phyloP scores from a whole-genome alignment of 1,140 invertebrate species.

The Daktulosphaira vitifoliae region DNA sequence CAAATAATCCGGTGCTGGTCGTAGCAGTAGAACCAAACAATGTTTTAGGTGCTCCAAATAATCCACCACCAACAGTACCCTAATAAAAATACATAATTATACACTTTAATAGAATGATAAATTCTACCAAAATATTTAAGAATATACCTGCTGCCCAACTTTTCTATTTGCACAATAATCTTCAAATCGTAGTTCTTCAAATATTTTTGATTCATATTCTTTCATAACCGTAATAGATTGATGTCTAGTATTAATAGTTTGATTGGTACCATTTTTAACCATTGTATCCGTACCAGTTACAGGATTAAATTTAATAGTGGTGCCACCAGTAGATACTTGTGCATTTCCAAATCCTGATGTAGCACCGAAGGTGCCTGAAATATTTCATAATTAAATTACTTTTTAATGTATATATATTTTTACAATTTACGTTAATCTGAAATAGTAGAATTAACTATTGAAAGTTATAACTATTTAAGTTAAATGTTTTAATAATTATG shows the following conservation, averaged over 20 bases:
- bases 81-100: slow-evolving; percentile 31
- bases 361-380: slow-evolving; percentile 28
- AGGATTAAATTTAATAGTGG: slow-evolving; percentile 75
- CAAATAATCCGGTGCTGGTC: slow-evolving; percentile 30
- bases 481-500: too few species aligned
- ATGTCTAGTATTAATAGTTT: slow-evolving; percentile 80
- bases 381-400: not conserved
- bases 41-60: slow-evolving; percentile 12
- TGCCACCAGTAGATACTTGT: slow-evolving; percentile 52
- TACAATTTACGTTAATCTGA: slow-evolving; percentile 37
- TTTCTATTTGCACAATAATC: slow-evolving; percentile 87
- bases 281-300: slow-evolving; percentile 82
- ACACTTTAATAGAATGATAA: not conserved
- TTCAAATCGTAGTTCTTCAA: slow-evolving; percentile 87
- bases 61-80: slow-evolving; percentile 39
- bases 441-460: slow-evolving; percentile 40
- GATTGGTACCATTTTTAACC: slow-evolving; percentile 71
- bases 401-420: slow-evolving; percentile 13
- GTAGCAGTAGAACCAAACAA: slow-evolving; percentile 28
- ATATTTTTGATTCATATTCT: slow-evolving; percentile 88
- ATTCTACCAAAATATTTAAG: slow-evolving; percentile 37
- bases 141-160: slow-evolving; percentile 49
- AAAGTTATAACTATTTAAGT: slow-evolving; percentile 38
- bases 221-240: slow-evolving; percentile 97
- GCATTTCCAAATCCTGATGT: slow-evolving; percentile 50